A percentile compares a stretch with the other conserved stretches of the same genome.
These are phyloP conservation scores for Psammodynastes pulverulentus DNA, from an alignment of 2,113 vertebrate species.

Conservation along the genomic window DNA sequence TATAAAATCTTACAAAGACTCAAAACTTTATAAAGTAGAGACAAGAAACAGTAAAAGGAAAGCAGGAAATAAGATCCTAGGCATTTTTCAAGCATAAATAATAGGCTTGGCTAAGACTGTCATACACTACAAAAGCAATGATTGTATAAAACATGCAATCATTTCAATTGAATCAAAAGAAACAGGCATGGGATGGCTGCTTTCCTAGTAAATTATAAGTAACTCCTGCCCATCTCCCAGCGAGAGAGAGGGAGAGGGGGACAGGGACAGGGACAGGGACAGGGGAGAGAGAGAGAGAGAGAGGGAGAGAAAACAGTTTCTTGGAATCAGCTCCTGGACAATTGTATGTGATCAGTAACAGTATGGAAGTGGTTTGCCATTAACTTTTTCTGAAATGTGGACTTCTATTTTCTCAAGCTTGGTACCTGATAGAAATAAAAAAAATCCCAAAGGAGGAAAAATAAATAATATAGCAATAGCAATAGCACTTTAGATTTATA, in stretches of 20 bases:
- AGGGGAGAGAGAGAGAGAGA: too few species aligned
- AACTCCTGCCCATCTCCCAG: not conserved
- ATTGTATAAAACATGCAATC: not conserved
- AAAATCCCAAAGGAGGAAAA: rapidly evolving
- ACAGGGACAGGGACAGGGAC: too few species aligned
- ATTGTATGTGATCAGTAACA: not conserved
- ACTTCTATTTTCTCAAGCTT: not conserved
- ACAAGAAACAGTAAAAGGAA: not conserved
- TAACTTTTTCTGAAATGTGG: not conserved
- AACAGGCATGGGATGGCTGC: slow-evolving; percentile 4
- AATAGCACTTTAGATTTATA: too few species aligned
- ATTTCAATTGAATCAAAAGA: not conserved
- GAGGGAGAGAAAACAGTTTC: not conserved
- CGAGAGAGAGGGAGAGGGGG: too few species aligned
- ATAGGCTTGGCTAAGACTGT: not conserved
- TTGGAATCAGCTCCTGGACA: not conserved
- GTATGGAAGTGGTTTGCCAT: not conserved
- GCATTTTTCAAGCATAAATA: not conserved
- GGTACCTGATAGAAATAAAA: not conserved
- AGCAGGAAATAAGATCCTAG: not conserved
- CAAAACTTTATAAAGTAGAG: not conserved
- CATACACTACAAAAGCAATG: slow-evolving; percentile 25
- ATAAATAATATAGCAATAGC: too few species aligned
- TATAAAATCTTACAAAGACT: too few species aligned
- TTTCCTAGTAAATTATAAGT: slow-evolving; percentile 11